Evolutionary conservation across 2,113 vertebrate genomes (phyloP).

Genomic region (Gymnocephalus cernua): DNA sequence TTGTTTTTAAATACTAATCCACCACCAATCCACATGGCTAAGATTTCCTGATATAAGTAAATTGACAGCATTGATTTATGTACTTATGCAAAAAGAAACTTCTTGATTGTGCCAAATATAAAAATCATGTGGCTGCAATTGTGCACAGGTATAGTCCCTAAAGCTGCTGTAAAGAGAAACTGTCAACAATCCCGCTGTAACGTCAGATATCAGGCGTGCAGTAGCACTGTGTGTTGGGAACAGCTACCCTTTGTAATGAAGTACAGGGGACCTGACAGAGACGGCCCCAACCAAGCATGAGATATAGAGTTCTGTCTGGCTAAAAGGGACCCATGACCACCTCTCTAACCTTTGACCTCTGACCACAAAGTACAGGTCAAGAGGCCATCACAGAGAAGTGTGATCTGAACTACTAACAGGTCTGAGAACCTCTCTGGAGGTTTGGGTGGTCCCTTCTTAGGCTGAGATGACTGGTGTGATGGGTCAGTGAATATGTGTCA

Average conservation of each 20-base stretch:
- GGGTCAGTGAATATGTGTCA: slow-evolving; percentile 77
- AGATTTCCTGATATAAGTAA: slow-evolving; percentile 53
- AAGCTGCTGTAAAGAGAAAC: slow-evolving; percentile 68
- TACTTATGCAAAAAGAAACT: slow-evolving; percentile 41
- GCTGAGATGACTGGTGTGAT: slow-evolving; percentile 57
- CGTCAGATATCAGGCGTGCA: slow-evolving; percentile 35
- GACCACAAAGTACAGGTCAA: slow-evolving; percentile 66
- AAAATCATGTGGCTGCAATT: slow-evolving; percentile 69
- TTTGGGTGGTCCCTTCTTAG: slow-evolving; percentile 72
- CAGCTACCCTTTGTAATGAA: slow-evolving; percentile 45
- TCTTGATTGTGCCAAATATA: slow-evolving; percentile 83
- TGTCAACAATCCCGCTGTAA: slow-evolving; percentile 35
- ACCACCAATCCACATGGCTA: slow-evolving; percentile 41
- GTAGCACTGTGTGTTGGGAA: slow-evolving; percentile 37
- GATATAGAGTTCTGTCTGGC: slow-evolving; percentile 52
- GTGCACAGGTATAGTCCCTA: slow-evolving; percentile 53
- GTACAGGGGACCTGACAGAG: slow-evolving; percentile 36
- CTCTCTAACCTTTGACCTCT: slow-evolving; percentile 58
- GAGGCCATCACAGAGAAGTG: slow-evolving; percentile 64
- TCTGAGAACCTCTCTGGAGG: slow-evolving; percentile 70
- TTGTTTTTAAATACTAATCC: slow-evolving; percentile 81
- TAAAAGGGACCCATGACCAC: slow-evolving; percentile 75
- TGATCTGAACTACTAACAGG: slow-evolving; percentile 58
- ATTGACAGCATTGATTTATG: slow-evolving; percentile 59
- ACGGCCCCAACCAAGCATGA: slow-evolving; percentile 45